phyloP scores from a whole-genome alignment of 2,113 vertebrate species.

The Acanthisitta chloris region DNA sequence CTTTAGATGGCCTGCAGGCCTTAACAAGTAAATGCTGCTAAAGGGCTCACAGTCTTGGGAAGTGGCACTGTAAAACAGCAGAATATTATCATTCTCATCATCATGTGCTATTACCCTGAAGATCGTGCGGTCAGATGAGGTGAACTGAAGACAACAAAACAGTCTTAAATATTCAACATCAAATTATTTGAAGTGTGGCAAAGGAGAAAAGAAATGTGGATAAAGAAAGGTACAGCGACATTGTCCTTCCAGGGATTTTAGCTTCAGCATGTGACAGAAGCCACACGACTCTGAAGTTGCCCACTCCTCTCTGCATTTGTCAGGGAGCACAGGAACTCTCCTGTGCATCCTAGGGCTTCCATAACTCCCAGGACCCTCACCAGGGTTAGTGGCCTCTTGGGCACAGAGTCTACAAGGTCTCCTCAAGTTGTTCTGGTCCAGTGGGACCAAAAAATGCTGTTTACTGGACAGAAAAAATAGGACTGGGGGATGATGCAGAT shows the following conservation, averaged over 20 bases:
- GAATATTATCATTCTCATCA: not conserved
- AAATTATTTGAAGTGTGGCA: slow-evolving; percentile 14
- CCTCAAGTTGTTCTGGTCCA: accelerated
- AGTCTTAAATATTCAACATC: slow-evolving; percentile 16
- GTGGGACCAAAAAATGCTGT: not conserved
- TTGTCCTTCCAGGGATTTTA: not conserved
- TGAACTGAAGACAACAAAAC: not conserved
- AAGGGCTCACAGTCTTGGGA: accelerated
- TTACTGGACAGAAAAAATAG: not conserved
- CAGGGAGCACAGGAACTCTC: not conserved
- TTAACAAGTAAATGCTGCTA: not conserved
- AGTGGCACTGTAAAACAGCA: not conserved
- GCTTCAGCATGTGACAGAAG: not conserved
- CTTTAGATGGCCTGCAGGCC: slow-evolving; percentile 23
- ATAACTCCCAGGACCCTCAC: not conserved
- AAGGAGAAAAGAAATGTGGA: not conserved
- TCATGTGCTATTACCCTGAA: not conserved
- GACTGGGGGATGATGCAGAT: accelerated
- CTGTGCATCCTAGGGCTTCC: not conserved
- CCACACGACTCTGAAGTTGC: accelerated
- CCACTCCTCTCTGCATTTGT: not conserved
- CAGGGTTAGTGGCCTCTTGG: not conserved
- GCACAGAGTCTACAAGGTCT: not conserved
- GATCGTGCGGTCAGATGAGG: not conserved
- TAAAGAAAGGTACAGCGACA: not conserved